phyloP scores from a whole-genome alignment of 2,888 invertebrate genomes.

The Adineta ricciae region DNA sequence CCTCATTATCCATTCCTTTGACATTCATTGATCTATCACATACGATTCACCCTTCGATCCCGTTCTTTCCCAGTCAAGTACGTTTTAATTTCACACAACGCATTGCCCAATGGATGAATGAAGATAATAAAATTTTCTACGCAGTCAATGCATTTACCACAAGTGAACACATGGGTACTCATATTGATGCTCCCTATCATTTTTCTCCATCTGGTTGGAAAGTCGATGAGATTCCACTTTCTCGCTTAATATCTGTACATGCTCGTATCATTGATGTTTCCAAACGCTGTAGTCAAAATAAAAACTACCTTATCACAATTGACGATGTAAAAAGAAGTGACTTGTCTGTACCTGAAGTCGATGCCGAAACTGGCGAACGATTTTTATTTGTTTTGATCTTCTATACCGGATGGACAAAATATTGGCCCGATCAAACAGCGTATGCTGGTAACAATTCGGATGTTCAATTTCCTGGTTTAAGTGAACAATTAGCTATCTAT shows the following conservation, averaged over 20 bases:
- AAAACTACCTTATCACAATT: not conserved
- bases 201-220: constrained; percentile 20
- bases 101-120: not conserved
- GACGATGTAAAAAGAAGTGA: not conserved
- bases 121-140: not conserved
- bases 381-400: not conserved
- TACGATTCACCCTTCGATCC: not conserved
- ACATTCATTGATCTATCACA: not conserved
- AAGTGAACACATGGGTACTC: constrained; percentile 29
- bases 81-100: not conserved
- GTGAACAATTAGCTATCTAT: not conserved
- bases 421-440: not conserved
- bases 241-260: not conserved
- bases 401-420: constrained; percentile 16
- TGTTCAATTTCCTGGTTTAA: constrained; percentile 8
- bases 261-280: constrained; percentile 4
- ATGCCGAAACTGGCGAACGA: not conserved
- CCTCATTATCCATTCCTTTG: not conserved
- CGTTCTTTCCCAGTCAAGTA: not conserved
- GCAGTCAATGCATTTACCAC: constrained; percentile 9
- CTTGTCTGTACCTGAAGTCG: not conserved
- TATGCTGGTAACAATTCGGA: not conserved
- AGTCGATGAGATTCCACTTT: constrained; percentile 23
- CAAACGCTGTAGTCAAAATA: not conserved
- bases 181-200: constrained; percentile 30